Evolutionary conservation across 64 coral and sea anemone genomes (phyloP), one percentile per base, ranked within the genome.

Genomic region (Acropora tenuis): DNA sequence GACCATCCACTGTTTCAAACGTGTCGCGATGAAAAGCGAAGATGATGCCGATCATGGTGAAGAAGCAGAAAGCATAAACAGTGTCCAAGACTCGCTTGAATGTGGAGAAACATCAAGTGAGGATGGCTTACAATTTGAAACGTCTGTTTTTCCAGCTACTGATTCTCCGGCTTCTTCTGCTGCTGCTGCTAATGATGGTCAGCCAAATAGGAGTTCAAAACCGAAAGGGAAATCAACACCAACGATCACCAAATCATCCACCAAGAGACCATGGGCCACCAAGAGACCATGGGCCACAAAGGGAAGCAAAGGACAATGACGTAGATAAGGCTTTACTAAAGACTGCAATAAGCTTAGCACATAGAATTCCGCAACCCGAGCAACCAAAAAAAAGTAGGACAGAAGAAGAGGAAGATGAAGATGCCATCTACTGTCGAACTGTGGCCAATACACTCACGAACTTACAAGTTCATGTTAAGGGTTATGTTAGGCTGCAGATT

Each of bases 311-410:
- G 79, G 79, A 81, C 79, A 17, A 50, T 81, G 79, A 81, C 46
- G 4, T 81, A 81, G 79, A 81, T 81, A 81, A 52, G 79, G 79
- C 79, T 81, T 81, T 81, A 81, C 79, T 81, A 81, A 81, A 81
- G 52, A 69, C 79, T 81, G 79, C 79, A 81, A 81, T 47, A 81
- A 81, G 79, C 79, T 81, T 81, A 81, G 79, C 79, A 81, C 46
- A 81, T 81, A 81, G 79, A 81, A 8, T 81, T 53, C 52, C 53
- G 79, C 79, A 81, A 81, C 79, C 79, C 47, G 79, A 81, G 47
- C 79, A 81, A 59, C 79, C 45, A 81, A 81, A 81, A 1, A 81
- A 81, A 81, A 81, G 79, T 47, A 81, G 79, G 79, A 81, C 79
- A 81, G 79, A 53, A 81, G 79, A 83, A 83, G 80, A 59, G 30